phyloP scores from a whole-genome alignment of 2,113 vertebrate genomes.

The Calidris pugnax region DNA sequence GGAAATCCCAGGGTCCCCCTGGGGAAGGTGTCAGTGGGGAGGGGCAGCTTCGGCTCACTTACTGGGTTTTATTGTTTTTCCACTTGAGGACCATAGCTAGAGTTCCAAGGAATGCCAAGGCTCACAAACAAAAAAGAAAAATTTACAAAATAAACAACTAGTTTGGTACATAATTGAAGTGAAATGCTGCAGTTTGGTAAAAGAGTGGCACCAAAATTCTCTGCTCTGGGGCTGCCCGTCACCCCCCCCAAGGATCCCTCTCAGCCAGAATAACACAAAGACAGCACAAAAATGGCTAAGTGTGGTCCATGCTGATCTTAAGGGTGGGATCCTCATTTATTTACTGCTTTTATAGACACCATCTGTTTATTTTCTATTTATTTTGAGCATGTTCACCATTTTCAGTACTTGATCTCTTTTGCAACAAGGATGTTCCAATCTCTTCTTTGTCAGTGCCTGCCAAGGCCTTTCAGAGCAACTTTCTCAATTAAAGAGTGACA shows the following conservation, averaged over 20 bases:
- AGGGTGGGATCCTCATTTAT: not conserved
- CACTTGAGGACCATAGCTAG: not conserved
- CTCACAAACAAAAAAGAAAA: not conserved
- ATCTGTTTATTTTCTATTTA: not conserved
- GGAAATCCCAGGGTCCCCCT: not conserved
- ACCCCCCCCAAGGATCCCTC: not conserved
- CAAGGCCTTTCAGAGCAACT: not conserved
- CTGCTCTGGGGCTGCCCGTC: not conserved
- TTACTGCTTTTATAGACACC: not conserved
- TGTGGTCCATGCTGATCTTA: not conserved
- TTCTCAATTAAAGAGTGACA: not conserved
- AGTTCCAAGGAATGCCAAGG: not conserved
- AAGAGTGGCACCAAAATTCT: not conserved
- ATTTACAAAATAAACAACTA: not conserved
- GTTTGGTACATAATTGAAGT: not conserved
- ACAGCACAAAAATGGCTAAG: not conserved
- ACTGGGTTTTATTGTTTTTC: not conserved
- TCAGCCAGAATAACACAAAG: not conserved
- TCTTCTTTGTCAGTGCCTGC: not conserved
- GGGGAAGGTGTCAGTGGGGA: rapidly evolving
- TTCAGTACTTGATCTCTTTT: not conserved
- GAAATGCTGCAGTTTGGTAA: not conserved
- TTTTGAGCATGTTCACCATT: not conserved
- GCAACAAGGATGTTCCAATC: not conserved
- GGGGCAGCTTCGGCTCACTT: not conserved